phyloP scores from a whole-genome alignment of 2,888 invertebrate species.

The Leistus spinibarbis region DNA sequence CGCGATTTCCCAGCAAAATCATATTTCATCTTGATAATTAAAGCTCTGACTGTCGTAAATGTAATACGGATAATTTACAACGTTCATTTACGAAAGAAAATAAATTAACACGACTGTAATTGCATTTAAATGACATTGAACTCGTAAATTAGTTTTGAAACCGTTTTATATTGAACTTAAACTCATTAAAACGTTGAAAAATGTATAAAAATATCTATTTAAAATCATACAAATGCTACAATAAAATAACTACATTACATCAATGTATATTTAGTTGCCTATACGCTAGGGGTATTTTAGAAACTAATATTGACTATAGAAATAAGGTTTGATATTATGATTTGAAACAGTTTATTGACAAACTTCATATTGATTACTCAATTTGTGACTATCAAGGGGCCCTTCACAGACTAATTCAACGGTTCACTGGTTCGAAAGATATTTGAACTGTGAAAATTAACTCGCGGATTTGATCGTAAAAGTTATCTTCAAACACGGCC shows the following conservation, averaged over 20 bases:
- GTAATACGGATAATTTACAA: neutral
- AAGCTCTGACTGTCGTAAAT: neutral
- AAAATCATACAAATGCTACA: too few species aligned
- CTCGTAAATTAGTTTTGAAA: neutral
- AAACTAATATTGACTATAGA: neutral
- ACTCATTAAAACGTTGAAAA: too few species aligned
- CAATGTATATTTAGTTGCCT: too few species aligned
- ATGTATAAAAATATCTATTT: too few species aligned
- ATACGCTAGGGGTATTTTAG: neutral
- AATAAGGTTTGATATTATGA: neutral
- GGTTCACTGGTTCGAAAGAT: conserved; percentile 17
- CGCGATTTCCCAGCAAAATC: neutral
- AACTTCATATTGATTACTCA: conserved; percentile 32
- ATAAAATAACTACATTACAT: too few species aligned
- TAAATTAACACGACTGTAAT: neutral
- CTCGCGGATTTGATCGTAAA: neutral
- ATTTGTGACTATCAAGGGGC: conserved; percentile 17
- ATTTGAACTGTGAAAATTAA: conserved; percentile 6
- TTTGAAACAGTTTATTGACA: neutral
- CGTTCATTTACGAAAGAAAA: neutral
- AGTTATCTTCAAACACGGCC: neutral
- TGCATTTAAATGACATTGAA: neutral
- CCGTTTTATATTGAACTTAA: neutral
- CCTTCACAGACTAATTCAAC: neutral
- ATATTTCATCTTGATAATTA: conserved; percentile 1